These are phyloP conservation scores for Hippoglossus stenolepis DNA, from an alignment of 2,113 vertebrate genomes.

Conservation along the genomic window DNA sequence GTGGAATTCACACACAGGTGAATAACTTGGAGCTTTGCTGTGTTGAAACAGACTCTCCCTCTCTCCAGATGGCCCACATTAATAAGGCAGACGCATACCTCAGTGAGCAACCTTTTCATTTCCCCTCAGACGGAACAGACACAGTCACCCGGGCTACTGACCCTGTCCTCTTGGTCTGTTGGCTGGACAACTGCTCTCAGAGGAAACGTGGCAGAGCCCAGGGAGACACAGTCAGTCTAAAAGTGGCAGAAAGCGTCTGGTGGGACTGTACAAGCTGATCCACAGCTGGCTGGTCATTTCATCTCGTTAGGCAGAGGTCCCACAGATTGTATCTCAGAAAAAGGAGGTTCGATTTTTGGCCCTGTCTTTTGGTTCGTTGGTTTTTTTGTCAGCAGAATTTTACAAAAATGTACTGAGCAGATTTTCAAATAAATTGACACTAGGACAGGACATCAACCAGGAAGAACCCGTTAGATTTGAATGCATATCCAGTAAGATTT, in stretches of 20 bases:
- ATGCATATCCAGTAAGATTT: too few relatives aligned
- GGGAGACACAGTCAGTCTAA: background rate
- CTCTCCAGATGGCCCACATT: constrained; percentile 73
- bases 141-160: constrained; percentile 38
- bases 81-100: constrained; percentile 73
- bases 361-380: too few relatives aligned
- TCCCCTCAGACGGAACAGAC: constrained; percentile 51
- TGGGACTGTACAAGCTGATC: background rate
- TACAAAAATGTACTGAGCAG: too few relatives aligned
- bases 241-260: background rate
- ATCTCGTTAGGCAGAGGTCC: background rate
- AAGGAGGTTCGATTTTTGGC: too few relatives aligned
- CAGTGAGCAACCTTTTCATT: constrained; percentile 70
- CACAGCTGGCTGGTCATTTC: background rate
- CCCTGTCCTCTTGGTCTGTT: constrained; percentile 46
- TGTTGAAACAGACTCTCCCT: constrained; percentile 36
- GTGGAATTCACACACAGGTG: constrained; percentile 46
- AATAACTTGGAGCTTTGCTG: constrained; percentile 31
- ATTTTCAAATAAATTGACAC: too few relatives aligned
- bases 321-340: background rate
- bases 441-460: too few relatives aligned
- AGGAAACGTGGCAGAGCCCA: constrained; percentile 1
- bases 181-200: constrained; percentile 1
- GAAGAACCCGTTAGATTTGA: too few relatives aligned
- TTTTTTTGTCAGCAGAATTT: too few relatives aligned